Conservation (phyloP, 2,113 vertebrate species). For the Epinephelus moara region DNA sequence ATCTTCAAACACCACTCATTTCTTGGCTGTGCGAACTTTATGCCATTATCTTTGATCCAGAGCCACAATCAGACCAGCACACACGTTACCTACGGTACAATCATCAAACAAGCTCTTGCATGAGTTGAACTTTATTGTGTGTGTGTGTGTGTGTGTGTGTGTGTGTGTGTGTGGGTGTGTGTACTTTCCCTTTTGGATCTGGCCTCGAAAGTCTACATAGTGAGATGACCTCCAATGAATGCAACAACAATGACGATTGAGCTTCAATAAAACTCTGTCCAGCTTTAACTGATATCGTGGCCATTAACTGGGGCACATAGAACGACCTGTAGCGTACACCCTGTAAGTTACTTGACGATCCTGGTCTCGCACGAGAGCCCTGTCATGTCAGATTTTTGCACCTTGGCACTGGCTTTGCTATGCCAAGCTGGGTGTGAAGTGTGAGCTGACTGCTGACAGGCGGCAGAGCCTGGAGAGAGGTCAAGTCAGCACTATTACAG, state of each 20-base stretch:
- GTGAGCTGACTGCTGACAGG: conserved; percentile 66
- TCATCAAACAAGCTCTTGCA: conserved; percentile 54
- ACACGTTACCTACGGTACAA: conserved; percentile 33
- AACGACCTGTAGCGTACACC: too few relatives aligned
- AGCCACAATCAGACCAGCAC: conserved; percentile 56
- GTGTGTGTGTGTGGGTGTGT: conserved; percentile 7
- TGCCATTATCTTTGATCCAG: conserved; percentile 60
- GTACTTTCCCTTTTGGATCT: conserved; percentile 26
- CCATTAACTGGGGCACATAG: conserved; percentile 20
- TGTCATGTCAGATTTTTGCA: conserved; percentile 48
- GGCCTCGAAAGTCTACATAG: conserved; percentile 28
- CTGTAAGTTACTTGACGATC: neutral
- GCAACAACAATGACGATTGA: conserved; percentile 17
- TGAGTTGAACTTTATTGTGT: conserved; percentile 41
- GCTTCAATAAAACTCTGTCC: conserved; percentile 5
- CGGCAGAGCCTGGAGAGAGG: conserved; percentile 38
- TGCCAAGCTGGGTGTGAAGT: conserved; percentile 47
- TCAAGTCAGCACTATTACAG: conserved; percentile 50
- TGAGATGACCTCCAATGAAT: conserved; percentile 28
- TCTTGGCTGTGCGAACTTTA: conserved; percentile 46
- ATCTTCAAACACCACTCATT: conserved; percentile 53
- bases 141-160: neutral
- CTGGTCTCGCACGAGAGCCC: conserved; percentile 16
- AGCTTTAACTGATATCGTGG: conserved; percentile 22
- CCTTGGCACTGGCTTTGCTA: conserved; percentile 37